Evolutionary conservation across 37 sponge, comb jelly and placozoan genomes (phyloP), one percentile per base, ranked within the genome.

Genomic region (Chondrilla cf. caribensis): DNA sequence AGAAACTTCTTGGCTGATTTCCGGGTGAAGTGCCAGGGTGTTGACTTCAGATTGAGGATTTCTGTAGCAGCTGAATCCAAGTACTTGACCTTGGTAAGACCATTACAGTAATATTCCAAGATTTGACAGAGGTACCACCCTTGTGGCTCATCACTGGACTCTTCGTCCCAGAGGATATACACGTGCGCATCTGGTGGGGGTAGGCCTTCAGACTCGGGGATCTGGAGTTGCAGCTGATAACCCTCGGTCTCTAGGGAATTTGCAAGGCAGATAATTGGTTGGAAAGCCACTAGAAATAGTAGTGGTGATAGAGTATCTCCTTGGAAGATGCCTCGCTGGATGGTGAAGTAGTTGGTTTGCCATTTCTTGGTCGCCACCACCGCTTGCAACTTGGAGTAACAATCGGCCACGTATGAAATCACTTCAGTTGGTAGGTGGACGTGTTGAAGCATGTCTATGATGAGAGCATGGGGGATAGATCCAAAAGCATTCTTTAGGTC

Each of bases 401-500:
- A 0, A 29, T 22, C 0, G 0, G 58, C 0, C 32, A 86, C 67
- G 58, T 81, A 86, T 0, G 75, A 3, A 35, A 14, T 35, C 2
- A 86, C 17, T 44, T 79, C 33, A 3, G 2, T 0, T 21, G 86
- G 86, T 39, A 86, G 42, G 18, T 32, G 9, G 37, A 70, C 15
- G 44, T 71, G 60, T 0, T 2, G 0, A 0, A 86, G 54, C 83
- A 82, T 82, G 18, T 70, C 51, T 22, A 2, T 15, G 2, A 71
- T 79, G 14, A 80, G 58, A 0, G 14, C 0, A 37, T 87, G 87
- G 38, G 77, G 21, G 3, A 87, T 39, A 19, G 82, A 81, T 2
- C 87, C 82, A 81, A 87, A 87, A 5, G 87, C 82, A 76, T 87
- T 87, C 19, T 44, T 38, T 37, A 87, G 87, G 29, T 87, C 87